A percentile compares a stretch with the other conserved stretches of the same genome.
Evolutionary conservation across 2,113 vertebrate genomes (phyloP).

Genomic region (Brachypodius melanocephalos): DNA sequence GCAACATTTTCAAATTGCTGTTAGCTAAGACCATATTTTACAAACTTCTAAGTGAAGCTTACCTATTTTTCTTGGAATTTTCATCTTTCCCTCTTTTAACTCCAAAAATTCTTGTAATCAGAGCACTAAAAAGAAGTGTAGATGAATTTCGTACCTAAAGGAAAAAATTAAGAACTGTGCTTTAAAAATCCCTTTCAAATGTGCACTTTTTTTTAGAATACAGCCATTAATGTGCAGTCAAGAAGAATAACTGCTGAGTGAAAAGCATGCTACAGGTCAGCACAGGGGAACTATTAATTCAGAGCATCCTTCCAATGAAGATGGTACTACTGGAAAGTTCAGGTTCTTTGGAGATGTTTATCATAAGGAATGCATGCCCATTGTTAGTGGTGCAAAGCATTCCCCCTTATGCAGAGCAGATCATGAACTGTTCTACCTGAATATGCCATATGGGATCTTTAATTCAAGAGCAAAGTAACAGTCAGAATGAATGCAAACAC

Average conservation of each 20-base stretch:
- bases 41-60: constrained; percentile 36
- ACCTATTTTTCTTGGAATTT: constrained; percentile 95
- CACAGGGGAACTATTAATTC: neutral
- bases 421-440: neutral
- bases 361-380: neutral
- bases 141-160: constrained; percentile 94
- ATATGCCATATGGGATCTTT: neutral
- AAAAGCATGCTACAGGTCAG: neutral
- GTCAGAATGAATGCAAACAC: neutral
- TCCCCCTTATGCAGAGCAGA: neutral
- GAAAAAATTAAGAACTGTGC: neutral
- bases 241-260: neutral
- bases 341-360: neutral
- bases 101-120: constrained; percentile 97
- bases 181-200: neutral
- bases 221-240: neutral
- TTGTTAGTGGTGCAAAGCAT: neutral
- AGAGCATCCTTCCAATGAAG: neutral
- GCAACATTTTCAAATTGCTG: constrained; percentile 17
- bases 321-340: neutral
- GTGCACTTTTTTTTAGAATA: neutral
- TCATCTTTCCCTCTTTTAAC: constrained; percentile 95
- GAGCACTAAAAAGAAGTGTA: constrained; percentile 93
- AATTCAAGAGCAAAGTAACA: neutral
- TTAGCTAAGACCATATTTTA: constrained; percentile 6